Evolutionary conservation across 1,140 invertebrate species (phyloP).

Genomic region (Matsumurasca onukii): DNA sequence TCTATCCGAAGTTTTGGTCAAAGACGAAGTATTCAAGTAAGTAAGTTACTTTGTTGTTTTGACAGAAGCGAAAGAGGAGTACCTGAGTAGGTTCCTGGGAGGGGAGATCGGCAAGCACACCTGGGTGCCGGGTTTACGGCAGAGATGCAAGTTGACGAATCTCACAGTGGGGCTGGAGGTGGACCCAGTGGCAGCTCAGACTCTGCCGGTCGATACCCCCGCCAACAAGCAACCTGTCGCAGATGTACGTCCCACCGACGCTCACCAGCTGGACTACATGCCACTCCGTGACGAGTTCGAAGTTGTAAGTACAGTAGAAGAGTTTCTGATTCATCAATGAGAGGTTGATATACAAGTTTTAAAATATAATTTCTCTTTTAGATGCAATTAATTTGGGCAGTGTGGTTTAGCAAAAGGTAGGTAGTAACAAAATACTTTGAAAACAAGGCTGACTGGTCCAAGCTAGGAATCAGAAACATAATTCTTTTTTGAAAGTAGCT

Average conservation of each 20-base stretch:
- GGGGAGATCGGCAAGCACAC: conserved; percentile 86
- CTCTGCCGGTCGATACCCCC: conserved; percentile 74
- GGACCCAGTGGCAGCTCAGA: conserved; percentile 43
- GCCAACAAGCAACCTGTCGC: conserved; percentile 71
- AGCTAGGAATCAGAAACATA: too few species aligned
- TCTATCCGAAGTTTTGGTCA: too few species aligned
- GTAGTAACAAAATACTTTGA: too few species aligned
- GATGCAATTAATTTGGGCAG: too few species aligned
- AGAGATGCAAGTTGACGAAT: conserved; percentile 6
- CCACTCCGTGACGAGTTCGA: conserved; percentile 95
- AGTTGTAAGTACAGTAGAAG: conserved; percentile 61
- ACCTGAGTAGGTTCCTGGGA: conserved; percentile 83
- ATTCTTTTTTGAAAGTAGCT: too few species aligned
- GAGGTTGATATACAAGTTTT: too few species aligned
- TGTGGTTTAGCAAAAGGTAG: too few species aligned
- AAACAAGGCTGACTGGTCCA: too few species aligned
- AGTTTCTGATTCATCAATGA: too few species aligned
- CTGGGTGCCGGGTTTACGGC: conserved; percentile 56
- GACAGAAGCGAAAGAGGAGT: conserved; percentile 94
- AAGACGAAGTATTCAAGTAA: too few species aligned
- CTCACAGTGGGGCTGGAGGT: conserved; percentile 6
- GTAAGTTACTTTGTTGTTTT: too few species aligned
- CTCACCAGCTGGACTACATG: conserved; percentile 87
- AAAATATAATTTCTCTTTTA: too few species aligned
- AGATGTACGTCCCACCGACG: conserved; percentile 80